Base-by-base conservation (phyloP, 2,888 invertebrate species). In the Mythimna impura region DNA sequence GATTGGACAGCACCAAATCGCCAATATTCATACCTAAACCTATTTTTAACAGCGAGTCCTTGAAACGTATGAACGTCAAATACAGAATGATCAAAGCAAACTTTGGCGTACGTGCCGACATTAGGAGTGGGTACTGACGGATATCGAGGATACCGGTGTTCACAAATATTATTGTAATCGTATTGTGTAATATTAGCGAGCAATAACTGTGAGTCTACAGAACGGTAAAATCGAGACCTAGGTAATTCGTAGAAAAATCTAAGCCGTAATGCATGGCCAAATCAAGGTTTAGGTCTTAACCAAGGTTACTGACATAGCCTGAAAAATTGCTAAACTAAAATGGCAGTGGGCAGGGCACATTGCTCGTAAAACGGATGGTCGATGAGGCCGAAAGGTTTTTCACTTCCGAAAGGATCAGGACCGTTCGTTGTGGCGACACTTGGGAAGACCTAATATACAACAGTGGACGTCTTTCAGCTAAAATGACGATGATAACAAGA, bases 81-180 rank as follows among this genome's bases (percentile, higher is more conserved):
- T 80, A 69, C 63, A 75, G 60, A 73, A 60, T 81, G 71, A 76
- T 81, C 76, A 81, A 80, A 80, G 76, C 62, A 76, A 80, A 81
- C 55, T 52, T 66, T 63, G 66, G 22, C 62, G 36, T 57, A 81
- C 81, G 69, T 72, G 76, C 66, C 54, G 57, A 58, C 70, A 34
- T 50, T 36, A 70, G 43, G 34, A 76, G 69, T 72, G 67, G 66
- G 58, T 66, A 76, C 64, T 76, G 69, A 81, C 52, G n/a, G 71
- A 74, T 52, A 52, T 54, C 52, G 52, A 61, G 54, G 50, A 65
- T 66, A 40, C 40, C 60, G 55, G 60, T 60, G 50, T 67, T 57
- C 43, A 61, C 79, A 57, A 82, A 78, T 78, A 55, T 76, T 78
- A 69, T 81, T 67, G 68, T 68, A 61, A 63, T 76, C 50, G 67